These are phyloP conservation scores for Ciconia nigra DNA, from an alignment of 2,797 vertebrate genomes.

Conservation along the genomic window DNA sequence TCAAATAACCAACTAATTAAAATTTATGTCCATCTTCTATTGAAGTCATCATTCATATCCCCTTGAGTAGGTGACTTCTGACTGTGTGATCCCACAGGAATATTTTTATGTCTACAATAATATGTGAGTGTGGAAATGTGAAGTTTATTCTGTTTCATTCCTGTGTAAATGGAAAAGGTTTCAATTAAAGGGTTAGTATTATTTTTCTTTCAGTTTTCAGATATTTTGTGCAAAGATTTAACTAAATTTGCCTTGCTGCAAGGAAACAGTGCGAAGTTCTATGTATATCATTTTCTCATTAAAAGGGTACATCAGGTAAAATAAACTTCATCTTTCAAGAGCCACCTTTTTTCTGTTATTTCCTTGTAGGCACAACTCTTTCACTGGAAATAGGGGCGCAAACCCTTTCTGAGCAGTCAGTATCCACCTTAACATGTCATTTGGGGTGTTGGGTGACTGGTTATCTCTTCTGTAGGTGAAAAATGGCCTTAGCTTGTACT, in stretches of 20 bases:
- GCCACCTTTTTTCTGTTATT: not conserved
- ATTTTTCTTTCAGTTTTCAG: not conserved
- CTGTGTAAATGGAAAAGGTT: constrained; percentile 35
- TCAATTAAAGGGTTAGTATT: not conserved
- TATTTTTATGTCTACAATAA: constrained; percentile 53
- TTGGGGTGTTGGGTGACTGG: not conserved
- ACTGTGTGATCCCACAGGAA: constrained; percentile 53
- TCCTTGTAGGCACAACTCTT: not conserved
- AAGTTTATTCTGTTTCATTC: constrained; percentile 38
- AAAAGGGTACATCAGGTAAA: not conserved
- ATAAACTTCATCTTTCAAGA: not conserved
- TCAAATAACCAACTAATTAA: constrained; percentile 76
- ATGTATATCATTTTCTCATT: not conserved
- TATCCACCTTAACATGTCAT: not conserved
- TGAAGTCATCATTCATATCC: constrained; percentile 54
- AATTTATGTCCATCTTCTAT: constrained; percentile 68
- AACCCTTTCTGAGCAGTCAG: not conserved
- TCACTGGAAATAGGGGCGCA: not conserved
- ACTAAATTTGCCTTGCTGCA: not conserved
- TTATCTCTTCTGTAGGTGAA: not conserved
- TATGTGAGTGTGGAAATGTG: constrained; percentile 18
- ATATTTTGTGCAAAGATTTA: not conserved
- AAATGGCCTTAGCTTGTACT: not conserved
- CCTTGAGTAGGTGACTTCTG: constrained; percentile 62
- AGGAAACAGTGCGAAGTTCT: not conserved